These are phyloP conservation scores for Ichneumoninae sp. DNA, from an alignment of 2,888 invertebrate genomes.

Conservation along the genomic window DNA sequence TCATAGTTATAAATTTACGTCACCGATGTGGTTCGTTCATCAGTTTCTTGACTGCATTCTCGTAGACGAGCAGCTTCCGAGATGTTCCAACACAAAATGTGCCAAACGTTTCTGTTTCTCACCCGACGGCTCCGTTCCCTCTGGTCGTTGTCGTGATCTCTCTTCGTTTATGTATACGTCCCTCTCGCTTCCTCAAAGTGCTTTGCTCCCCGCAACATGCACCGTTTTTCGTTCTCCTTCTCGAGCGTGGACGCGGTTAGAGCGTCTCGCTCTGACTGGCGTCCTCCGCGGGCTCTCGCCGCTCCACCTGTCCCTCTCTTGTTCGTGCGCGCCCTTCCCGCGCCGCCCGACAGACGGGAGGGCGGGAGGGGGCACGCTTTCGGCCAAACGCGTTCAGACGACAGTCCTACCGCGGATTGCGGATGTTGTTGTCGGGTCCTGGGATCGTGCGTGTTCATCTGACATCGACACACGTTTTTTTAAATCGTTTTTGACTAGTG, in stretches of 20 bases:
- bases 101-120: conserved; percentile 16
- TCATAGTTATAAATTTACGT: too few species aligned
- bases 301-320: conserved; percentile 59
- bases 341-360: conserved; percentile 10
- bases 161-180: conserved; percentile 53
- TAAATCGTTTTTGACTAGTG: background rate
- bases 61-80: background rate
- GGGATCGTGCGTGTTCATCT: background rate
- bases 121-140: conserved; percentile 10
- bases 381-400: conserved; percentile 69
- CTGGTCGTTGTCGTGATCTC: conserved; percentile 41
- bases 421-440: conserved; percentile 72
- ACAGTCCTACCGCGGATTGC: conserved; percentile 80
- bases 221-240: conserved; percentile 44
- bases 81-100: conserved; percentile 10
- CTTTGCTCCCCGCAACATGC: conserved; percentile 43
- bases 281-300: conserved; percentile 33
- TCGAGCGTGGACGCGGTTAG: conserved; percentile 3
- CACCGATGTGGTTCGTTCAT: background rate
- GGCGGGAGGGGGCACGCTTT: conserved; percentile 51
- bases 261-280: conserved; percentile 17
- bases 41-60: background rate
- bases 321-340: conserved; percentile 59
- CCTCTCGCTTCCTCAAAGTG: conserved; percentile 53
- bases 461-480: background rate